Base-by-base conservation (phyloP, 1,140 invertebrate species). In the Meloidogyne exigua region DNA sequence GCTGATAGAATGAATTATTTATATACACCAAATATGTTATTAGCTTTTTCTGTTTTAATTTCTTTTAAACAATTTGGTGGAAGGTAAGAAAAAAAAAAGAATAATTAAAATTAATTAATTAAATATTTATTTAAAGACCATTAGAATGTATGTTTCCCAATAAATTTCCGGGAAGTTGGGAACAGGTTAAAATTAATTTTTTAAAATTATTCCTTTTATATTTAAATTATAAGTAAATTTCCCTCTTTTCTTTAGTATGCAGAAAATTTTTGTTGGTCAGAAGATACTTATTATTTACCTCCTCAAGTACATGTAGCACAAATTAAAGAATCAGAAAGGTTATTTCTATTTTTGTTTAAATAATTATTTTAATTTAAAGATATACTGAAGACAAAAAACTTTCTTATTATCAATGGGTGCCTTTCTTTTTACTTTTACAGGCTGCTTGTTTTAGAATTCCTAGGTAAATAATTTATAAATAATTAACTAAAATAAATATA, bases 371-470 rank as follows among this genome's bases (percentile, higher is more conserved):
- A n/a, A n/a, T 32, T 32, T 32, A 71, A 66, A 77, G 84, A 67
- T 82, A 84, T 68, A 76, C 83, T 21, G 72, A 76, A 62, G 84
- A 82, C 9, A 72, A 84, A 10, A 79, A 81, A 21, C 78, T 81
- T 36, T 79, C 79, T 2, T 79, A 77, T 75, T 81, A 75, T 42
- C 74, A 89, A 80, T 89, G 89, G 89, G 89, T 89, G 15, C 89
- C 89, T 0, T 88, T 89, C 64, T 84, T 89, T 36, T 78, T 89
- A 10, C 73, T 89, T 4, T 74, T 89, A 13, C 87, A 88, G 42
- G 88, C 88, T 10, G 80, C 88, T n/a, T 80, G 88, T 57, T 89
- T 89, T 81, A 83, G 88, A 42, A 81, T 89, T 32, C 88, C 88
- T 18, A 85, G 84, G 70, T 82, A 87, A 67, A 64, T 85, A 85